Base-by-base conservation (phyloP, 2,888 invertebrate species). In the Suillia variegata region DNA sequence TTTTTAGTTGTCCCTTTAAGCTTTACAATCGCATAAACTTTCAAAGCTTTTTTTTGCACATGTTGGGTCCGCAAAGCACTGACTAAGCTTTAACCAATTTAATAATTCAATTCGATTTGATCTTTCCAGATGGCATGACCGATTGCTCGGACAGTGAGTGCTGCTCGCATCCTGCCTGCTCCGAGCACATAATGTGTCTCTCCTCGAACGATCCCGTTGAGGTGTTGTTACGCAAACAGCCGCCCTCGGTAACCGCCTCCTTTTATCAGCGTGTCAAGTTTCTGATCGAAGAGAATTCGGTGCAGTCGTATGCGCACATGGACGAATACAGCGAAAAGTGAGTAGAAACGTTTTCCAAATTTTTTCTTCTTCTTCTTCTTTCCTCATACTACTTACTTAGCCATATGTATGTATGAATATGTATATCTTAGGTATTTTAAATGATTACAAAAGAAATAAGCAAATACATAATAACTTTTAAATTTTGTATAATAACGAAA, bases 81-180 rank as follows among this genome's bases (percentile, higher is more conserved):
- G 26, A n/a, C n/a, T n/a, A n/a, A n/a, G n/a, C n/a, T n/a, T n/a
- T n/a, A n/a, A n/a, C n/a, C n/a, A n/a, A n/a, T n/a, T n/a, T n/a
- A n/a, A n/a, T n/a, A n/a, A n/a, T n/a, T n/a, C n/a, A n/a, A n/a
- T n/a, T n/a, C n/a, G n/a, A n/a, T n/a, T n/a, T n/a, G n/a, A n/a
- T n/a, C n/a, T n/a, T 73, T 77, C 8, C 85, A 98, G 99, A 99
- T 87, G 98, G 98, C 69, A 92, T 98, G 88, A 88, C 90, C 72
- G 99, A 99, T 87, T 99, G 99, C 85, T 94, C 96, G 67, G 99
- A 99, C 85, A 96, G 96, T 80, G 98, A 98, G 84, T 99, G 99
- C 84, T 99, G 99, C 83, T 90, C 90, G 67, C 91, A 92, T 77
- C 87, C 90, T 18, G 88, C 89, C 68, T 98, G 98, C 83, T 85